Percentiles rank a stretch among this genome's conserved stretches.
These are phyloP conservation scores for Montipora cactus DNA, from an alignment of 64 coral and sea anemone genomes.

Conservation along the genomic window DNA sequence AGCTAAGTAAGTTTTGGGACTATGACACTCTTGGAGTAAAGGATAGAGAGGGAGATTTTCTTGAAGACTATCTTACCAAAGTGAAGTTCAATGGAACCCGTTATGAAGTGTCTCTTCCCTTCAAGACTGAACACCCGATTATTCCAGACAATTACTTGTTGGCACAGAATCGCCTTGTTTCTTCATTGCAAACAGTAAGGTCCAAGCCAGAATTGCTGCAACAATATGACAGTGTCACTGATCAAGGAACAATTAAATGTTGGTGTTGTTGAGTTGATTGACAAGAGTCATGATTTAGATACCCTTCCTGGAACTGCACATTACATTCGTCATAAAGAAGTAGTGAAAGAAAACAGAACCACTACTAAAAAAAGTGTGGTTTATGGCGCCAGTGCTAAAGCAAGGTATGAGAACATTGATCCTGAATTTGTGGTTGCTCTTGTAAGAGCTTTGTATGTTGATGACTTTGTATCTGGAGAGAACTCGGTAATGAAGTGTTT, in stretches of 20 bases:
- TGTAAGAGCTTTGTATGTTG: slow-evolving; percentile 22
- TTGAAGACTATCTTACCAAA: slow-evolving; percentile 15
- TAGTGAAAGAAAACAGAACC: not conserved
- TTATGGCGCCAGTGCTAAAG: slow-evolving; percentile 22
- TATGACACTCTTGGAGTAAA: slow-evolving; percentile 52
- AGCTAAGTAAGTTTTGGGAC: slow-evolving; percentile 47
- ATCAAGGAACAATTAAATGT: slow-evolving; percentile 51
- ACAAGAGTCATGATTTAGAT: not conserved
- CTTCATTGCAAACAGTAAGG: slow-evolving; percentile 19
- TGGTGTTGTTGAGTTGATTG: slow-evolving; percentile 50
- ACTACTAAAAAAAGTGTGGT: not conserved
- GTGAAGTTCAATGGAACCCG: slow-evolving; percentile 47
- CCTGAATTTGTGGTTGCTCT: slow-evolving; percentile 1
- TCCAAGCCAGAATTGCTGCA: slow-evolving; percentile 15
- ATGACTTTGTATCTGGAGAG: slow-evolving; percentile 21
- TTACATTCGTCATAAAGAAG: slow-evolving; percentile 42
- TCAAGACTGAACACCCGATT: slow-evolving; percentile 58
- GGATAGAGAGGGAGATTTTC: not conserved
- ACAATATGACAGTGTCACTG: slow-evolving; percentile 55
- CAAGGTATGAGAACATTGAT: slow-evolving; percentile 23
- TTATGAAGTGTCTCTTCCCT: slow-evolving; percentile 63
- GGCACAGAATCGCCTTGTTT: slow-evolving; percentile 1
- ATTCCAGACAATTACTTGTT: slow-evolving; percentile 59
- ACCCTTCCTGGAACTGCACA: slow-evolving; percentile 1
- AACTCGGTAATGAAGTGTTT: not conserved